Evolutionary conservation across 2,888 invertebrate species (phyloP).

Genomic region (Chironomus riparius): DNA sequence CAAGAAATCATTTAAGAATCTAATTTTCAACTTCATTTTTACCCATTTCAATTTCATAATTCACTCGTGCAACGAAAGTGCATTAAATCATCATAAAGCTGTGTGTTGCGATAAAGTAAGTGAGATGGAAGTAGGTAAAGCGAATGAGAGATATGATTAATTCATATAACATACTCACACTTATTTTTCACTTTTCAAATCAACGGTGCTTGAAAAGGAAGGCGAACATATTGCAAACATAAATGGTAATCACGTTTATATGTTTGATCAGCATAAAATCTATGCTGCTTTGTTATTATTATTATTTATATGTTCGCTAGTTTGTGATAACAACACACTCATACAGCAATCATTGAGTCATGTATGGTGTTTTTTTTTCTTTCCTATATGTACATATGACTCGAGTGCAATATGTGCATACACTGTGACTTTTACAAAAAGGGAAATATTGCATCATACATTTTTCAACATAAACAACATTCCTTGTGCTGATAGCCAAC

Average conservation of each 20-base stretch:
- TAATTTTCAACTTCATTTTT: neutral
- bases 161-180: too few relatives aligned
- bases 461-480: conserved; percentile 13
- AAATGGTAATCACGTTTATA: conserved; percentile 19
- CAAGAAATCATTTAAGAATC: conserved; percentile 10
- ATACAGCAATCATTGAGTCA: too few relatives aligned
- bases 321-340: neutral
- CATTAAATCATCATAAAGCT: conserved; percentile 8
- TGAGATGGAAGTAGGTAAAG: too few relatives aligned
- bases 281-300: neutral
- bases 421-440: neutral
- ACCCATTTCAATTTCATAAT: conserved; percentile 4
- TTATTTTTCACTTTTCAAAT: conserved; percentile 16
- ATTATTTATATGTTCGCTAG: neutral
- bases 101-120: too few relatives aligned
- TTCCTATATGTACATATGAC: too few relatives aligned
- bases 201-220: conserved; percentile 13
- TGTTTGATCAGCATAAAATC: conserved; percentile 17
- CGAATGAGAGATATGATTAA: too few relatives aligned
- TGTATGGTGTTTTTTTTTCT: neutral
- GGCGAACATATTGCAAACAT: conserved; percentile 3
- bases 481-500: neutral
- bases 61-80: conserved; percentile 12
- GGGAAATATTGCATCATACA: conserved; percentile 19
- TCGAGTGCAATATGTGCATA: neutral